These are phyloP conservation scores for Xiphydria camelus DNA, from an alignment of 2,888 invertebrate species.

Conservation along the genomic window DNA sequence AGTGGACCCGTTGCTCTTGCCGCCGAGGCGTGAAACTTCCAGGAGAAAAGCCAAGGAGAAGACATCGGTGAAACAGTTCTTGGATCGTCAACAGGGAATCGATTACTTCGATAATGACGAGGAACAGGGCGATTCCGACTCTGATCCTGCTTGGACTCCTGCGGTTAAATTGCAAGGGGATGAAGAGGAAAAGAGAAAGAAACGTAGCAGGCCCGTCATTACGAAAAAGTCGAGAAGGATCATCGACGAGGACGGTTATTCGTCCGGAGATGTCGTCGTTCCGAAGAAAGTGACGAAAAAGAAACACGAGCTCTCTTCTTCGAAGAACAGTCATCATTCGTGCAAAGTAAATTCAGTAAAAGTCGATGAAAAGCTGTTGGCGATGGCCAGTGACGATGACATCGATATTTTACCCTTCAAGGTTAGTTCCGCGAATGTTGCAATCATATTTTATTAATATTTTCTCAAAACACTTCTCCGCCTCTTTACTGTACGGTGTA, in stretches of 20 bases:
- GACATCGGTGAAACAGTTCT: slow-evolving; percentile 61
- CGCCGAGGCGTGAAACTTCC: slow-evolving; percentile 65
- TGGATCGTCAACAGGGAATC: slow-evolving; percentile 51
- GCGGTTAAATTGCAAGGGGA: slow-evolving; percentile 60
- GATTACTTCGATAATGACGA: slow-evolving; percentile 59
- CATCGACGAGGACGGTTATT: slow-evolving; percentile 66
- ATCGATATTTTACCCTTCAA: slow-evolving; percentile 54
- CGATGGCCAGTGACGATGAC: slow-evolving; percentile 49
- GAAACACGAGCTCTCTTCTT: slow-evolving; percentile 37
- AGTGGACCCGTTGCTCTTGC: slow-evolving; percentile 49
- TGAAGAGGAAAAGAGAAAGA: slow-evolving; percentile 54
- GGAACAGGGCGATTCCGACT: slow-evolving; percentile 69
- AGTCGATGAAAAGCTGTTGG: slow-evolving; percentile 49
- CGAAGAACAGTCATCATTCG: slow-evolving; percentile 25
- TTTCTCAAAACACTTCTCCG: too few relatives aligned
- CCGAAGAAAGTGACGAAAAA: slow-evolving; percentile 57
- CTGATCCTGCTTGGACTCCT: slow-evolving; percentile 79
- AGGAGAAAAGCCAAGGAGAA: slow-evolving; percentile 72
- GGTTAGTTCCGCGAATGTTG: slow-evolving; percentile 32
- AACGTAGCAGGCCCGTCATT: slow-evolving; percentile 50
- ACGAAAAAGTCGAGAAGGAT: slow-evolving; percentile 42
- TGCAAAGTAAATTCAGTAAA: slow-evolving; percentile 40
- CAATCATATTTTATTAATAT: neutral
- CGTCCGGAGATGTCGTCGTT: slow-evolving; percentile 55
- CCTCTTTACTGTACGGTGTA: too few relatives aligned